Evolutionary conservation across 1,140 invertebrate genomes (phyloP), one percentile per base, ranked within the genome.

Genomic region (Anastrepha obliqua): DNA sequence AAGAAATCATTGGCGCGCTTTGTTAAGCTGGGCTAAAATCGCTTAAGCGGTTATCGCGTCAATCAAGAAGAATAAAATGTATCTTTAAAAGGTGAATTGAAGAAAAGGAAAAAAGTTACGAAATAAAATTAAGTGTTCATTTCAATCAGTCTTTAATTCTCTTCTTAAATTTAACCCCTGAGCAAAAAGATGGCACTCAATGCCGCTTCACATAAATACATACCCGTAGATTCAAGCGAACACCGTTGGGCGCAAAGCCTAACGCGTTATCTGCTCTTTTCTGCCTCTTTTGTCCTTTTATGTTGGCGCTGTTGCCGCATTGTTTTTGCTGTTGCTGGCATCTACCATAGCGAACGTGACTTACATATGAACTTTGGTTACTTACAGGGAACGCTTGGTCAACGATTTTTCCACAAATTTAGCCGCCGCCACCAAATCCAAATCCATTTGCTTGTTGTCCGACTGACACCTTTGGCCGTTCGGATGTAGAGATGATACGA

Each of bases 361-460:
- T 74, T 74, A 42, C 67, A 74, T 47, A 17, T 74, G 42, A 74
- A 74, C 67, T 44, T 47, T 6, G 0, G 0, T 29, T 1, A 15
- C 17, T 47, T n/a, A 11, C 5, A 17, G 67, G 15, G 39, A 74
- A 42, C 67, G 15, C 42, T 74, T 74, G 67, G 42, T 42, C 67
- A 47, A 74, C 67, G 39, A 74, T 74, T 74, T 74, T 44, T 47
- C 67, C 39, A 44, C 39, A 44, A 47, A 74, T 44, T 39, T 15
- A 0, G 8, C 11, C 42, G 15, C 9, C 42, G 15, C 9, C 39
- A 74, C 67, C 67, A 74, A 74, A 74, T 74, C 67, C 39, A 47
- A 74, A 74, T 74, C 39, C 42, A 44, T 74, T 74, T 74, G 67
- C 67, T 44, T 74, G 42, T 74, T 74, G 67, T 74, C 42, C 67